Evolutionary conservation across 2,888 invertebrate species (phyloP).

Genomic region (Sclerodermus sp.): DNA sequence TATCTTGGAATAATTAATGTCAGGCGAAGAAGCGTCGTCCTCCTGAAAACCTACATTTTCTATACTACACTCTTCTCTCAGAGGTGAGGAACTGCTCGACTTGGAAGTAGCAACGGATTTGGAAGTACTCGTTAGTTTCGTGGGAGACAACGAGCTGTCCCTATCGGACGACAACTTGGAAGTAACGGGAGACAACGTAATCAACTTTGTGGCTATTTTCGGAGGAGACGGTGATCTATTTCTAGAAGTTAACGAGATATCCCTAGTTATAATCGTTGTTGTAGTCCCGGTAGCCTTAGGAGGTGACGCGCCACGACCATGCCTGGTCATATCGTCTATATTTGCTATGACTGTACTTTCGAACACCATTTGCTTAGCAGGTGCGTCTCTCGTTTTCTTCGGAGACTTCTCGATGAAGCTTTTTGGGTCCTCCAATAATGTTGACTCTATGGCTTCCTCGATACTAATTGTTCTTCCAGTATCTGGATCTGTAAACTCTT

Average conservation of each 20-base stretch:
- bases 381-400: conserved; percentile 32
- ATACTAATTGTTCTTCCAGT: conserved; percentile 74
- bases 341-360: conserved; percentile 38
- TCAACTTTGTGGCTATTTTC: conserved; percentile 12
- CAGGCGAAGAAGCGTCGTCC: background rate
- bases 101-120: conserved; percentile 5
- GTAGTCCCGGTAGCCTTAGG: conserved; percentile 42
- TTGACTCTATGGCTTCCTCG: conserved; percentile 76
- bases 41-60: background rate
- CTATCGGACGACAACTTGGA: background rate
- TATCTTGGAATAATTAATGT: background rate
- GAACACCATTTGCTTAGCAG: conserved; percentile 36
- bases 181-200: conserved; percentile 10
- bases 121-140: conserved; percentile 2
- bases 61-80: conserved; percentile 14
- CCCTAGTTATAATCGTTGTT: conserved; percentile 44
- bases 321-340: conserved; percentile 11
- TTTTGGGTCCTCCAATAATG: conserved; percentile 60
- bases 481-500: conserved; percentile 76
- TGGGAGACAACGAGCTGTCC: background rate
- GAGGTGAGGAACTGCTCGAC: conserved; percentile 13
- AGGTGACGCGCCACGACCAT: conserved; percentile 1
- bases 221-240: conserved; percentile 16
- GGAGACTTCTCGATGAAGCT: conserved; percentile 20
- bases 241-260: conserved; percentile 14